Percentiles rank a stretch among this genome's conserved stretches.
These are phyloP conservation scores for Heliconius ethilla DNA, from an alignment of 2,888 invertebrate species.

Conservation along the genomic window DNA sequence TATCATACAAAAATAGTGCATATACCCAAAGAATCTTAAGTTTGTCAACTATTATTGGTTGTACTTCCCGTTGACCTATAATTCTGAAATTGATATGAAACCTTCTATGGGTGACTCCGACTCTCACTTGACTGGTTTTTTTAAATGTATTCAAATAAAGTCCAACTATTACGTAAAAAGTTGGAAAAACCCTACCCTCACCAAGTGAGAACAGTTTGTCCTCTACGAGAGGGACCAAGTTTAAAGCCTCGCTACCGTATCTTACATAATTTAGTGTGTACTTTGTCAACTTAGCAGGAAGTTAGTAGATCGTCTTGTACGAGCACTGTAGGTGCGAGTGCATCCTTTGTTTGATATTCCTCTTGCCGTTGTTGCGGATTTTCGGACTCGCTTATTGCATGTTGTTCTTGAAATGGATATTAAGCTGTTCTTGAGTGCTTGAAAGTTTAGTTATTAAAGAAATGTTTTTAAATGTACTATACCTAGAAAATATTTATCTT, in stretches of 20 bases:
- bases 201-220: slow-evolving; percentile 32
- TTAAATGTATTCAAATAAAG: neutral
- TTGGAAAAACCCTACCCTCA: slow-evolving; percentile 31
- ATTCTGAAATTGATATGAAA: too few species aligned
- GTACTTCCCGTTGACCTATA: too few species aligned
- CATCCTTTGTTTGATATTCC: slow-evolving; percentile 32
- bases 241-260: slow-evolving; percentile 48
- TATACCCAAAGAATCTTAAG: too few species aligned
- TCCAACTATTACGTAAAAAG: slow-evolving; percentile 11
- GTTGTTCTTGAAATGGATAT: neutral
- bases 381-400: slow-evolving; percentile 16
- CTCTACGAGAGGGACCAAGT: slow-evolving; percentile 40
- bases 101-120: too few species aligned
- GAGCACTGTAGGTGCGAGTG: slow-evolving; percentile 23
- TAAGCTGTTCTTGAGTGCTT: neutral
- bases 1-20: too few species aligned
- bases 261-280: slow-evolving; percentile 49
- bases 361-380: slow-evolving; percentile 32
- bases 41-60: too few species aligned
- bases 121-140: neutral
- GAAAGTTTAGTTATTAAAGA: neutral
- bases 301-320: slow-evolving; percentile 35
- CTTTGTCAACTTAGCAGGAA: slow-evolving; percentile 45
- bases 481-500: neutral
- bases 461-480: neutral